Evolutionary conservation across 1,140 invertebrate species (phyloP).

Genomic region (Anastrepha ludens): DNA sequence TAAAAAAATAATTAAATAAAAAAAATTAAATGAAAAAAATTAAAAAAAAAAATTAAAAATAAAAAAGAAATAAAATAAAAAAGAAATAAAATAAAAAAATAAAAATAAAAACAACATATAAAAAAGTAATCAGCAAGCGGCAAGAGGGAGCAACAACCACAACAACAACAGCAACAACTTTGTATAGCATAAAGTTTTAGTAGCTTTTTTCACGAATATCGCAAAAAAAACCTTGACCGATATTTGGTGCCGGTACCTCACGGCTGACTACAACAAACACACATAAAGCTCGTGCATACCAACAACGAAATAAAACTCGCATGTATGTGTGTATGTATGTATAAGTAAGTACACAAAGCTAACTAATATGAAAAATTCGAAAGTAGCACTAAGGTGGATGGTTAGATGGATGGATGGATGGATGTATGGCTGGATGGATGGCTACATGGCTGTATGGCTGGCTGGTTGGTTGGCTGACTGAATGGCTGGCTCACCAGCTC

Average conservation of each 20-base stretch:
- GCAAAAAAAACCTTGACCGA: constrained; percentile 43
- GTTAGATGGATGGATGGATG: not conserved
- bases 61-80: not conserved
- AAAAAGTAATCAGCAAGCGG: too few relatives aligned
- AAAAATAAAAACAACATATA: too few relatives aligned
- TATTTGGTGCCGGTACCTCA: constrained; percentile 35
- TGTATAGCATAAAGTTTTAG: not conserved
- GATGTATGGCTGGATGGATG: not conserved
- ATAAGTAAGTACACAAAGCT: constrained; percentile 12
- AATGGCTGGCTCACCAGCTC: not conserved
- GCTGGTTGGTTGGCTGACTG: not conserved
- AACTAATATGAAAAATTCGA: constrained; percentile 38
- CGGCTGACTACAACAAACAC: not conserved
- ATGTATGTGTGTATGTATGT: not conserved
- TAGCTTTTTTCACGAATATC: constrained; percentile 24
- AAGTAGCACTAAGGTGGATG: constrained; percentile 10
- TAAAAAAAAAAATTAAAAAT: too few relatives aligned
- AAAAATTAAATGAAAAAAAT: too few relatives aligned
- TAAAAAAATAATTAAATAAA: too few relatives aligned
- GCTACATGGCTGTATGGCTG: not conserved
- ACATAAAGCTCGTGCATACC: not conserved
- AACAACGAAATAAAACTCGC: not conserved
- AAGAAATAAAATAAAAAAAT: too few relatives aligned
- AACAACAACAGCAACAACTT: not conserved
- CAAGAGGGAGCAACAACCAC: not conserved